These are phyloP conservation scores for Clarias batrachus DNA, from an alignment of 2,113 vertebrate genomes.

Conservation along the genomic window DNA sequence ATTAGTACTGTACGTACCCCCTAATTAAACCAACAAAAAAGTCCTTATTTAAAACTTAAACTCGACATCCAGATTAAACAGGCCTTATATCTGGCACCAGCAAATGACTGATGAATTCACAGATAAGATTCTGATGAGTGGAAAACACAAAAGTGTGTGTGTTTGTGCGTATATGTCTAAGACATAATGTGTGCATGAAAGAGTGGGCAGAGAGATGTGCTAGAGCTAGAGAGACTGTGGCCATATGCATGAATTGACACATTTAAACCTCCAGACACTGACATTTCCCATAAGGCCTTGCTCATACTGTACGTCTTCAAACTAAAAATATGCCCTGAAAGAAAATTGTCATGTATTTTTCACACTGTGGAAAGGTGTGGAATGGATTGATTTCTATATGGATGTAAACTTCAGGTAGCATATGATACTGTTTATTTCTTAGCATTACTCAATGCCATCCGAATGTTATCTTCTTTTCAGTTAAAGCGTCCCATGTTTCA, in stretches of 20 bases:
- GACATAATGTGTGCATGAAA: background rate
- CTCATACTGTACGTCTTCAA: conserved; percentile 27
- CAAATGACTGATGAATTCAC: conserved; percentile 22
- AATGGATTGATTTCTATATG: background rate
- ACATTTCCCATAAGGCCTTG: conserved; percentile 30
- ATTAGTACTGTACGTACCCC: background rate
- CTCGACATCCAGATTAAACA: background rate
- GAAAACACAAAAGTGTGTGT: background rate
- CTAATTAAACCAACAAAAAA: background rate
- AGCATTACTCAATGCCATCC: background rate
- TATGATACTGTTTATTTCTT: background rate
- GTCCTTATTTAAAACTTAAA: conserved; percentile 9
- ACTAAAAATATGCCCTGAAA: conserved; percentile 8
- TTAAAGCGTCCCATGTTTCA: background rate
- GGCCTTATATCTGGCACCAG: background rate
- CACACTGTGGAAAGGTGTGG: background rate
- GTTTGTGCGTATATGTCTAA: no score
- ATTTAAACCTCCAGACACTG: conserved; percentile 23
- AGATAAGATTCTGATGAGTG: conserved; percentile 10
- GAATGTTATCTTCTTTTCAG: background rate
- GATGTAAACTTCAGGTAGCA: background rate
- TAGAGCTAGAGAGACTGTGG: background rate
- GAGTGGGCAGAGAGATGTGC: background rate
- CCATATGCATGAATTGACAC: conserved; percentile 42
- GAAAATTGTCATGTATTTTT: conserved; percentile 27